Evolutionary conservation across 2,888 invertebrate species (phyloP), one percentile per base, ranked within the genome.

Genomic region (Perdita meconis): DNA sequence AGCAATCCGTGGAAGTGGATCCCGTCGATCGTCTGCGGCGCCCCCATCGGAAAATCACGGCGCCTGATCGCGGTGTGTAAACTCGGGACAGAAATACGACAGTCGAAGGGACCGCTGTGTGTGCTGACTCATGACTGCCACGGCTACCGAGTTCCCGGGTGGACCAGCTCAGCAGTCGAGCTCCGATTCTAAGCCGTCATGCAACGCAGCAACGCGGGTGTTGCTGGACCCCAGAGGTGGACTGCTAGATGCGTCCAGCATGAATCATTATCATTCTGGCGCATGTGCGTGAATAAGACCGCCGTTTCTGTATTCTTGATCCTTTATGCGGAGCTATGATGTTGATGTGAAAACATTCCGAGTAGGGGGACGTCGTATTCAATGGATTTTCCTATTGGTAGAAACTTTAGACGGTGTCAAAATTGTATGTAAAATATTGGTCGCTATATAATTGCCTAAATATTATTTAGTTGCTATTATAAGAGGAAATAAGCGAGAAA

Each of bases 51-150:
- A 65, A 72, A 64, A 66, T 68, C 68, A 78, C 67, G 76, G 50
- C 66, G 80, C 69, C 70, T 68, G 82, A 76, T 74, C 74, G 84
- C 72, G 51, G 66, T 81, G 86, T 86, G 87, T 82, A 83, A 84
- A 87, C 86, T 83, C 69, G 56, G 74, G 78, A 74, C 80, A 82
- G 81, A 86, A 84, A 86, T 87, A 84, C 84, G 86, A 81, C 82
- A 72, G 82, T 69, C 60, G 80, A 78, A 70, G 72, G 76, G 66
- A 51, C 55, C 51, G 4, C 56, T 65, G 19, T 75, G 68, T 65
- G 60, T 75, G 86, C 85, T 86, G 86, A 84, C 67, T 84, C 84
- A 85, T 64, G 80, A 77, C 67, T 65, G 71, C 69, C 66, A 60
- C 19, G 69, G 72, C 80, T 63, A 69, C 73, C 61, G 44, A 55